Conservation (phyloP, 2,888 invertebrate genomes). For the Cybosia mesomella region DNA sequence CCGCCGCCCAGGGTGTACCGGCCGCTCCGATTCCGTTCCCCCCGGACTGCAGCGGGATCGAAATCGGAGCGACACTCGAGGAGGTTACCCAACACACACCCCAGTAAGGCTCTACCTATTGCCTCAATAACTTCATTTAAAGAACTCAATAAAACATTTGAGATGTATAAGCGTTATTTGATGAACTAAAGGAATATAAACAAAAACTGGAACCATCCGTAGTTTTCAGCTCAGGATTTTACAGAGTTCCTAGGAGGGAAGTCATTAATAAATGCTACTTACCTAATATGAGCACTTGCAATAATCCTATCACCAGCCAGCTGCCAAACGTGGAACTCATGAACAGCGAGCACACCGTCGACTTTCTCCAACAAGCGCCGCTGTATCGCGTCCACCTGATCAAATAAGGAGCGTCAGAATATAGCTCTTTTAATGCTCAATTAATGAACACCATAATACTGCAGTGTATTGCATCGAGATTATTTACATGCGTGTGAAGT, state of each 20-base stretch:
- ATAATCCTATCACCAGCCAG: conserved; percentile 98
- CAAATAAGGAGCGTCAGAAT: conserved; percentile 50
- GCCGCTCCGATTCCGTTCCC: no score
- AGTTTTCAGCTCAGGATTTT: not conserved
- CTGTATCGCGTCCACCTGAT: conserved; percentile 95
- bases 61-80: no score
- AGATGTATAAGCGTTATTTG: no score
- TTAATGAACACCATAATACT: conserved; percentile 14
- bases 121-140: not conserved
- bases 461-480: conserved; percentile 7
- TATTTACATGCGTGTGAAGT: not conserved
- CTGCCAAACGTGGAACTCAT: conserved; percentile 99
- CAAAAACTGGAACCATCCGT: not conserved
- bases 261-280: conserved; percentile 30
- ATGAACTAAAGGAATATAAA: no score
- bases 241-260: no score
- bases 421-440: conserved; percentile 17
- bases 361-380: conserved; percentile 95
- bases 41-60: no score
- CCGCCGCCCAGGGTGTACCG: no score
- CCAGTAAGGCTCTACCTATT: not conserved
- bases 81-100: no score
- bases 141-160: no score
- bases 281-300: conserved; percentile 98
- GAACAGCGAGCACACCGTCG: conserved; percentile 97